phyloP scores from a whole-genome alignment of 2,888 invertebrate genomes.

The Pyrrhia umbra region DNA sequence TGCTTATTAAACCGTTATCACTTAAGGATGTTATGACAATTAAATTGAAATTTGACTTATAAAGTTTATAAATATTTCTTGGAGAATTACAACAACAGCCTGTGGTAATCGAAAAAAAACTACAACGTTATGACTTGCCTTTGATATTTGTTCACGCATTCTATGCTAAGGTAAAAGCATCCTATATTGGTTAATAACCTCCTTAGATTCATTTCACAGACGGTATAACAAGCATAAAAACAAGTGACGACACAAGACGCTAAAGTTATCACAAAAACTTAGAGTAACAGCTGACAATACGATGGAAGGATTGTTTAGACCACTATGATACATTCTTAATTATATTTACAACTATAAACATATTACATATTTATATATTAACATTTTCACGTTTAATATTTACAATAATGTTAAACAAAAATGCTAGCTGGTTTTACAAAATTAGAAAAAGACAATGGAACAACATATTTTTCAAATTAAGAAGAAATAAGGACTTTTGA shows the following conservation, averaged over 20 bases:
- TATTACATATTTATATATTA: slow-evolving; percentile 11
- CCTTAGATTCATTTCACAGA: background rate
- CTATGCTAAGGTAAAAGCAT: background rate
- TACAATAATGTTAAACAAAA: slow-evolving; percentile 28
- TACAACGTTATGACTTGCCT: background rate
- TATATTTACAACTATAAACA: slow-evolving; percentile 30
- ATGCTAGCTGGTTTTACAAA: slow-evolving; percentile 19
- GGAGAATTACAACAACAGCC: too few species aligned
- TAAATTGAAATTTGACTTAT: too few species aligned
- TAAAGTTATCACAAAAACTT: slow-evolving; percentile 19
- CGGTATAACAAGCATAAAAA: background rate
- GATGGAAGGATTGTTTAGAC: slow-evolving; percentile 66
- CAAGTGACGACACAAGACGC: slow-evolving; percentile 18
- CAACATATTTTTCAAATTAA: slow-evolving; percentile 2
- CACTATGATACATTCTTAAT: slow-evolving; percentile 51
- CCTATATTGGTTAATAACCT: background rate
- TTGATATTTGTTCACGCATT: background rate
- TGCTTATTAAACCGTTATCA: too few species aligned
- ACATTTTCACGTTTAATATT: slow-evolving; percentile 21
- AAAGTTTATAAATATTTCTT: too few species aligned
- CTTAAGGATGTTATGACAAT: too few species aligned
- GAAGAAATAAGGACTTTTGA: background rate
- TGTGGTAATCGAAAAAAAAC: too few species aligned
- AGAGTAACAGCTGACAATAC: slow-evolving; percentile 21
- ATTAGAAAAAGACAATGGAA: slow-evolving; percentile 6